Conservation (phyloP, 2,113 vertebrate species). For the Aphelocoma coerulescens region DNA sequence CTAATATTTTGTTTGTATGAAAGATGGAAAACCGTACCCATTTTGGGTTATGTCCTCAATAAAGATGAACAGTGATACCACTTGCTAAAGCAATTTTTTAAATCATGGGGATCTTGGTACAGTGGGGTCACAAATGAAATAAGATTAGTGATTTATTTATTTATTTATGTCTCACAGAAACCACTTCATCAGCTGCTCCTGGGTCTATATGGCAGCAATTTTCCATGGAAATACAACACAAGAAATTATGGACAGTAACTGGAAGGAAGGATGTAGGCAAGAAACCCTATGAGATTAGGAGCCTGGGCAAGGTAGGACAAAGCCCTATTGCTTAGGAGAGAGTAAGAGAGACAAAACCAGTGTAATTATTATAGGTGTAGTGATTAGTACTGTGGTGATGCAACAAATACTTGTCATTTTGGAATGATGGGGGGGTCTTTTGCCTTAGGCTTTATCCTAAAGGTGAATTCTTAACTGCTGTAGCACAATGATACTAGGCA, state of each 20-base stretch:
- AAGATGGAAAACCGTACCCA: background rate
- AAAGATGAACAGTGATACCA: background rate
- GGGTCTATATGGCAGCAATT: background rate
- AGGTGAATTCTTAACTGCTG: conserved; percentile 21
- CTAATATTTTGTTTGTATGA: background rate
- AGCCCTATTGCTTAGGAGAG: background rate
- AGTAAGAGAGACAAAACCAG: background rate
- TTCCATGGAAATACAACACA: background rate
- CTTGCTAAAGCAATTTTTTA: background rate
- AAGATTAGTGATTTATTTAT: background rate
- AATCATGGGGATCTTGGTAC: background rate
- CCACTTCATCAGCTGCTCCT: background rate
- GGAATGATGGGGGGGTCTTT: background rate
- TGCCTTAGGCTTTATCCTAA: conserved; percentile 11
- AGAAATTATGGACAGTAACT: background rate
- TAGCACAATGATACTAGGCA: background rate
- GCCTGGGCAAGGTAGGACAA: background rate
- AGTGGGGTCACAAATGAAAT: background rate
- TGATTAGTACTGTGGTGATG: background rate
- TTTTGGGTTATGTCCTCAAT: background rate
- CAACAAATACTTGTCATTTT: background rate
- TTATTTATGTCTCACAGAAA: background rate
- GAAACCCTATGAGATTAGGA: background rate
- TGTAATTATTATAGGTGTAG: background rate
- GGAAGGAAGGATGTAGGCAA: background rate